Conservation (phyloP, 2,113 vertebrate species). For the Lycaon pictus region DNA sequence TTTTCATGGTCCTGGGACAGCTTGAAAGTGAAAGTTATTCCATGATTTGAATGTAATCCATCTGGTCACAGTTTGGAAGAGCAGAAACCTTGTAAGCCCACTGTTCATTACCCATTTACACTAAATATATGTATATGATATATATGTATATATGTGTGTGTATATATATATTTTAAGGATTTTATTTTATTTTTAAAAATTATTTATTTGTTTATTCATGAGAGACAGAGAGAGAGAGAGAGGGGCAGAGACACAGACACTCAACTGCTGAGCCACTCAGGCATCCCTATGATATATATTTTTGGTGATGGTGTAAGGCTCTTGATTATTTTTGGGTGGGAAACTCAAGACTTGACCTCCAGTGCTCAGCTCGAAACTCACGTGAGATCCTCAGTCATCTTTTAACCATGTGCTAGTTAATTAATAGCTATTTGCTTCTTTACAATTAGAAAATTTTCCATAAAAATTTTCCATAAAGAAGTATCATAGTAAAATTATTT, state of each 20-base stretch:
- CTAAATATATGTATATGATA: neutral
- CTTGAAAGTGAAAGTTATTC: neutral
- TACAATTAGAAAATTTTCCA: slow-evolving; percentile 28
- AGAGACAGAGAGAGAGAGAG: too few species aligned
- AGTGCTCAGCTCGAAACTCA: neutral
- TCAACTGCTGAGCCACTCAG: too few species aligned
- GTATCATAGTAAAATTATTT: slow-evolving; percentile 36
- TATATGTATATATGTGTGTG: neutral
- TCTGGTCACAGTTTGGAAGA: neutral
- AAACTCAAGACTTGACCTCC: neutral
- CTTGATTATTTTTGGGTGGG: neutral
- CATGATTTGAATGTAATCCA: neutral
- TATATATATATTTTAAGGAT: too few species aligned
- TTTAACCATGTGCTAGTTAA: neutral
- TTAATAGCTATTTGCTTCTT: slow-evolving; percentile 6
- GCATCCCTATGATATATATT: neutral
- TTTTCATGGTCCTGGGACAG: neutral
- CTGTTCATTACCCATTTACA: neutral
- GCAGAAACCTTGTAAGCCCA: neutral
- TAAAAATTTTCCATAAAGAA: neutral
- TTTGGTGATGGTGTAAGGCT: neutral
- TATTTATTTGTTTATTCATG: too few species aligned
- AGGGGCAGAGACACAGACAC: too few species aligned
- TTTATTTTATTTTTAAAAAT: too few species aligned
- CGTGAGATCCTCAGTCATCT: neutral